Evolutionary conservation across 2,888 invertebrate species (phyloP).

Genomic region (Gonocerus acuteangulatus): DNA sequence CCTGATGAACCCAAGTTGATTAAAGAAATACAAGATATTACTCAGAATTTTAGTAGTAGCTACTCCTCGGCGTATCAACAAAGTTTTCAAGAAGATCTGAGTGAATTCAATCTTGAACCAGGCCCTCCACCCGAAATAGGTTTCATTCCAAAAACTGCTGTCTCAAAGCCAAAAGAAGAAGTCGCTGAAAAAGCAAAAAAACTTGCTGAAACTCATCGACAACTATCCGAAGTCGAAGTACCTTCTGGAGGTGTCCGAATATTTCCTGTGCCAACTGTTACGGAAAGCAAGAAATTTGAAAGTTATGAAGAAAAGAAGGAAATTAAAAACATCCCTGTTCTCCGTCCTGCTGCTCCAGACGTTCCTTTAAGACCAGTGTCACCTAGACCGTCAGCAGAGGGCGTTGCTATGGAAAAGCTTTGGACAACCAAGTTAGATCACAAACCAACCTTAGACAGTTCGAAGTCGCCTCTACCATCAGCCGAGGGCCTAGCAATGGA

Average conservation of each 20-base stretch:
- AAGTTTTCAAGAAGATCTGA: conserved; percentile 6
- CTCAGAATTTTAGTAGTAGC: conserved; percentile 3
- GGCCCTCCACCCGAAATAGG: conserved; percentile 66
- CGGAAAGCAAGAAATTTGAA: conserved; percentile 8
- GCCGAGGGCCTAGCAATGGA: conserved; percentile 44
- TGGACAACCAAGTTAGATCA: conserved; percentile 47
- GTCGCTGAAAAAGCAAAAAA: conserved; percentile 54
- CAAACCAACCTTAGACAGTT: conserved; percentile 38
- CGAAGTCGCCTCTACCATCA: conserved; percentile 43
- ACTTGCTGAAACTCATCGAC: conserved; percentile 53
- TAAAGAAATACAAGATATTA: conserved; percentile 1
- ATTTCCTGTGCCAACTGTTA: conserved; percentile 41
- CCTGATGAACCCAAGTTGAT: conserved; percentile 7
- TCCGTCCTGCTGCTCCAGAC: conserved; percentile 42
- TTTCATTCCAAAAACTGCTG: conserved; percentile 50
- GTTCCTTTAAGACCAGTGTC: conserved; percentile 45
- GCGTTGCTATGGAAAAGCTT: conserved; percentile 58
- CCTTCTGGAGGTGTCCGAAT: conserved; percentile 54
- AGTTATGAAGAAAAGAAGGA: conserved; percentile 12
- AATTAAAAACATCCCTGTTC: conserved; percentile 40
- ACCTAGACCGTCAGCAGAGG: conserved; percentile 56
- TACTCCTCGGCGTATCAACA: conserved; percentile 10
- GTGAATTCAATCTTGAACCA: conserved; percentile 47
- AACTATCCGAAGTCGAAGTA: conserved; percentile 47
- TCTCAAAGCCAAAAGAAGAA: conserved; percentile 47